These are phyloP conservation scores for Anser cygnoides DNA, from an alignment of 2,113 vertebrate genomes.

Conservation along the genomic window DNA sequence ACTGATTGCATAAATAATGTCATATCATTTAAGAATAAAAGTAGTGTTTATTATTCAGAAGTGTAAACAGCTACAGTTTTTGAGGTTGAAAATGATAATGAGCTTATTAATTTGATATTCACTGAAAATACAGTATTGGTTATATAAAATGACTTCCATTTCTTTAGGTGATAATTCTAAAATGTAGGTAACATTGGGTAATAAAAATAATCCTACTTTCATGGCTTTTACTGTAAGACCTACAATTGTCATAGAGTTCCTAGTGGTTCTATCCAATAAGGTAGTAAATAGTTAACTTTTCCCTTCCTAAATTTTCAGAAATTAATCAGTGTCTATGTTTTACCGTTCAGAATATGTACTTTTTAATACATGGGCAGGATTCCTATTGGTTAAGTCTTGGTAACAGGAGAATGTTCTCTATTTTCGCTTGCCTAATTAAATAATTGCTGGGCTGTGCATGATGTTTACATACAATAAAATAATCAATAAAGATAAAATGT, in stretches of 20 bases:
- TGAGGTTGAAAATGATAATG: not conserved
- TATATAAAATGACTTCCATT: not conserved
- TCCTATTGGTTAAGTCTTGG: constrained; percentile 60
- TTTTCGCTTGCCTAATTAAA: constrained; percentile 45
- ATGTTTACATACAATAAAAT: constrained; percentile 72
- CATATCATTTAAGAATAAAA: not conserved
- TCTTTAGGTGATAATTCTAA: not conserved
- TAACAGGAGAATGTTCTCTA: constrained; percentile 62
- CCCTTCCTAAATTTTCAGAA: constrained; percentile 22
- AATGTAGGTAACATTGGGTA: not conserved
- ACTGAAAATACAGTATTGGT: not conserved
- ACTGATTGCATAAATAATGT: not conserved
- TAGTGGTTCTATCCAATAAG: constrained; percentile 1
- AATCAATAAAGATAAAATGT: constrained; percentile 35
- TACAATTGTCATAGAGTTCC: not conserved
- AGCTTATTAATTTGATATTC: not conserved
- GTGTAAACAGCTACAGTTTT: not conserved
- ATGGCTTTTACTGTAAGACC: not conserved
- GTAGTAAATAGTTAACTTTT: constrained; percentile 47
- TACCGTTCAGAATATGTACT: constrained; percentile 35
- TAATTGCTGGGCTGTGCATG: not conserved
- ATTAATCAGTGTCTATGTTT: constrained; percentile 44
- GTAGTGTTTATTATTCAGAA: not conserved
- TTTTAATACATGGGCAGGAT: constrained; percentile 45
- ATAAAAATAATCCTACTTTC: not conserved